Percentiles rank a stretch among this genome's conserved stretches.
Evolutionary conservation across 2,797 vertebrate genomes (phyloP).

Genomic region (Rhinella marina): DNA sequence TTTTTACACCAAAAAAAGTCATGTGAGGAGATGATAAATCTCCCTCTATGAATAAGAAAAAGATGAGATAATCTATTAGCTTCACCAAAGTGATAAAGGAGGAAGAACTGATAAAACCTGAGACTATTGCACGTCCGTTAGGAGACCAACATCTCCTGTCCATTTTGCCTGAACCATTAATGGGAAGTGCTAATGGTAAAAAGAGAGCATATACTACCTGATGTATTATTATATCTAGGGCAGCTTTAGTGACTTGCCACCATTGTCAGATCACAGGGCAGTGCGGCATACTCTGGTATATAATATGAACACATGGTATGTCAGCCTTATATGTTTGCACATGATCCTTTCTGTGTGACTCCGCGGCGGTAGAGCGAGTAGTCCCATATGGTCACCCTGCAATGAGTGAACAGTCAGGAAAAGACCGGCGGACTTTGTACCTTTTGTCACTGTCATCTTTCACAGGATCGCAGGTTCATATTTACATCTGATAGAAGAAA

Average conservation of each 20-base stretch:
- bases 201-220: too few relatives aligned
- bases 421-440: constrained; percentile 49
- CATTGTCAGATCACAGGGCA: neutral
- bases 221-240: neutral
- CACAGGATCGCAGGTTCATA: constrained; percentile 44
- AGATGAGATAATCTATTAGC: too few relatives aligned
- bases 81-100: too few relatives aligned
- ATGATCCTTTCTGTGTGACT: constrained; percentile 33
- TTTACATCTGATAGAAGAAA: constrained; percentile 54
- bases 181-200: too few relatives aligned
- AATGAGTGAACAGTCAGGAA: constrained; percentile 30
- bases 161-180: too few relatives aligned
- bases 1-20: too few relatives aligned
- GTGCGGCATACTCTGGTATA: neutral
- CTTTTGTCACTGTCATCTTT: constrained; percentile 45
- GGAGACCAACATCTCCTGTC: too few relatives aligned
- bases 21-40: too few relatives aligned
- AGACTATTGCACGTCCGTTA: too few relatives aligned
- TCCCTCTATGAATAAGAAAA: too few relatives aligned
- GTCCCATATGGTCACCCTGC: constrained; percentile 49
- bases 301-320: constrained; percentile 22
- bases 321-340: constrained; percentile 44
- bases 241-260: neutral
- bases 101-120: too few relatives aligned
- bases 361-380: neutral